Base-by-base conservation (phyloP, 2,113 vertebrate species). In the Coregonus clupeaformis region DNA sequence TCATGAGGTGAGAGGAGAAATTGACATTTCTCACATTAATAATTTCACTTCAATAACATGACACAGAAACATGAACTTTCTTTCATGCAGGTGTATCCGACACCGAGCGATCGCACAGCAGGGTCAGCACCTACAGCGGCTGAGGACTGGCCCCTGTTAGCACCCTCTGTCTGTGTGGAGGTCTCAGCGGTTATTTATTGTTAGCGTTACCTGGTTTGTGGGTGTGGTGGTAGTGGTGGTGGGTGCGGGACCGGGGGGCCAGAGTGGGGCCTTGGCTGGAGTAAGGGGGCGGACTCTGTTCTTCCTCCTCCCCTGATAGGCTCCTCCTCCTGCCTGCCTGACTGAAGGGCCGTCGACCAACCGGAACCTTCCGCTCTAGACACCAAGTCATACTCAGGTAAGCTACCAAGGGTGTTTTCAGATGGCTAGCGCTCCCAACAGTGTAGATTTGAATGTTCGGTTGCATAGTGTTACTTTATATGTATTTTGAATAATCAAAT, bases 341-440 rank as follows among this genome's bases (percentile, higher is more conserved):
- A 95, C 95, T 94, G 94, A 96, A 92, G 90, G 93, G 94, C 92
- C 95, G 95, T 91, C 96, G 96, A 93, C 93, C 96, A 92, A 96
- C 85, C 82, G 94, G 94, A 88, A 94, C 96, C 95, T 96, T 98
- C 95, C 96, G 95, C 92, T 97, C 97, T 97, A 97, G 95, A 97
- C 89, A 97, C 94, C 93, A 96, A 96, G 94, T 92, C 95, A 96
- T 91, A 96, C 92, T 94, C 84, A 87, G 93, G 94, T 96, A 87
- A 97, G 94, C 89, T 93, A 93, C 89, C 84, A 82, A 87, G 82
- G 86, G 85, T 72, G 59, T 36, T 45, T 63, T 60, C 59, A 62
- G 59, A 6, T 9, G 3, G 59, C 59, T 62, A 24, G 5, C 2
- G 1, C n/a, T 14, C 6, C 16, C 20, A 62, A 62, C 22, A 62